These are phyloP conservation scores for Podarcis siculus DNA, from an alignment of 2,797 vertebrate genomes.

Conservation along the genomic window DNA sequence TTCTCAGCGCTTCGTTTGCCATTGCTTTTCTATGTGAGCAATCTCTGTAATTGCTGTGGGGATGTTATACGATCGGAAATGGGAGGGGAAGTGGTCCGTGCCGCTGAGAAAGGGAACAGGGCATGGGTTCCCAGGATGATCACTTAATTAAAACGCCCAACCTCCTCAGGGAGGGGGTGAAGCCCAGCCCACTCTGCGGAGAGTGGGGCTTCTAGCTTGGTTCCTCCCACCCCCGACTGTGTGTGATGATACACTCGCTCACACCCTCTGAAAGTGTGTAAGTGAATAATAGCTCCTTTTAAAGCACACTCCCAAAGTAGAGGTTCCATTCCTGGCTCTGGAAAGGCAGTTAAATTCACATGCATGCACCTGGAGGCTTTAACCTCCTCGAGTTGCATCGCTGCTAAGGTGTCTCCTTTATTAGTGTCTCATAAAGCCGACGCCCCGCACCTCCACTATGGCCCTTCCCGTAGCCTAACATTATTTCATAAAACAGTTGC, in stretches of 20 bases:
- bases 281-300: constrained; percentile 2
- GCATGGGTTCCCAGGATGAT: constrained; percentile 26
- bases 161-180: not conserved
- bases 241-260: not conserved
- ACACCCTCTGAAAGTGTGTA: not conserved
- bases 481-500: constrained; percentile 10
- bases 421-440: not conserved
- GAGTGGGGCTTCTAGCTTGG: not conserved
- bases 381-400: not conserved
- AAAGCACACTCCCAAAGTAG: not conserved
- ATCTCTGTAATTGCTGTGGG: constrained; percentile 44
- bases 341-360: not conserved
- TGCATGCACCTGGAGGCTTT: not conserved
- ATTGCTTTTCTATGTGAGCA: constrained; percentile 38
- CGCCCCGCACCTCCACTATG: not conserved
- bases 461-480: not conserved
- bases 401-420: constrained; percentile 4
- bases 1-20: constrained; percentile 44
- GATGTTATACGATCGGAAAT: constrained; percentile 41
- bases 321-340: constrained; percentile 6
- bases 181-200: not conserved
- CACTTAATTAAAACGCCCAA: constrained; percentile 46
- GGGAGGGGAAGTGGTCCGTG: constrained; percentile 36
- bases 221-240: not conserved
- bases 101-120: constrained; percentile 31